phyloP scores from a whole-genome alignment of 2,797 vertebrate genomes.

The Acipenser transmontanus region DNA sequence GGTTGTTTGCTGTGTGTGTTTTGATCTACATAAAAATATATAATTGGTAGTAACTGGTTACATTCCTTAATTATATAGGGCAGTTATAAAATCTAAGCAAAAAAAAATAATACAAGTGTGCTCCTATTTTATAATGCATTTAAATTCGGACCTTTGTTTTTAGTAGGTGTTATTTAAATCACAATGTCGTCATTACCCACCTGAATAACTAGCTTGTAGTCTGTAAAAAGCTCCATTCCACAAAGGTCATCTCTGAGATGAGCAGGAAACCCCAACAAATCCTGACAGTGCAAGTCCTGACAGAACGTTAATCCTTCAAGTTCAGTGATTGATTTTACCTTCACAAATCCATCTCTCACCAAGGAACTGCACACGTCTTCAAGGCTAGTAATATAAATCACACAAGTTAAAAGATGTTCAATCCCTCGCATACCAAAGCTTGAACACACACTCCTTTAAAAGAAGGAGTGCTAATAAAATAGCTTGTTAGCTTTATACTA shows the following conservation, averaged over 20 bases:
- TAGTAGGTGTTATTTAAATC: neutral
- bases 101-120: too few species aligned
- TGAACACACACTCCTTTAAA: slow-evolving; percentile 28
- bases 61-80: too few species aligned
- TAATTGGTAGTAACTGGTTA: too few species aligned
- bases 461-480: slow-evolving; percentile 16
- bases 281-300: slow-evolving; percentile 69
- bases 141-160: neutral
- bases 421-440: slow-evolving; percentile 14
- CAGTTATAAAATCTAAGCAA: too few species aligned
- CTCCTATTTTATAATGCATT: too few species aligned
- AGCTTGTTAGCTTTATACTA: too few species aligned
- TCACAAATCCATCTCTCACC: slow-evolving; percentile 57
- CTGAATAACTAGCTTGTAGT: slow-evolving; percentile 76
- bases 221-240: slow-evolving; percentile 58
- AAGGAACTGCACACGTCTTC: slow-evolving; percentile 64
- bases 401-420: neutral
- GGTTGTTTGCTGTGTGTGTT: too few species aligned
- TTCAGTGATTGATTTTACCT: slow-evolving; percentile 58
- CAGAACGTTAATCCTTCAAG: slow-evolving; percentile 62
- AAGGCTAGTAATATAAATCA: slow-evolving; percentile 44
- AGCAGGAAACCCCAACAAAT: slow-evolving; percentile 74
- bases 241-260: slow-evolving; percentile 62
- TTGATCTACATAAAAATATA: too few species aligned
- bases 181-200: slow-evolving; percentile 43